Evolutionary conservation across 2,797 vertebrate genomes (phyloP).

Genomic region (Helarctos malayanus): DNA sequence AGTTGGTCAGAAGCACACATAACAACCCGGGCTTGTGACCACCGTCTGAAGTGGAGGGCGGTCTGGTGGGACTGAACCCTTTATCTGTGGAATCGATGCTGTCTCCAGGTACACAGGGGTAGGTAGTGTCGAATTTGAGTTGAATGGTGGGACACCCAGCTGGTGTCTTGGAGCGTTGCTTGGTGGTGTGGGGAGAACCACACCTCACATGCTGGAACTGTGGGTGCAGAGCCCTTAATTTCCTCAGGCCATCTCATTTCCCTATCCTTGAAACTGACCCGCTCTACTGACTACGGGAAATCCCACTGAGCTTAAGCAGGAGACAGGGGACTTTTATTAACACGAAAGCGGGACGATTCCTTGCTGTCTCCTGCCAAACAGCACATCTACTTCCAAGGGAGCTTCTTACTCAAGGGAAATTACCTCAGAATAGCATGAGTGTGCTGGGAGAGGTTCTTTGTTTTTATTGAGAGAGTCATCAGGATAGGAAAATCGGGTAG

Average conservation of each 20-base stretch:
- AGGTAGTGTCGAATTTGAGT: neutral
- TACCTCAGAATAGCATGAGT: neutral
- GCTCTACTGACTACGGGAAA: neutral
- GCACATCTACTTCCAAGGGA: neutral
- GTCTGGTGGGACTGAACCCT: neutral
- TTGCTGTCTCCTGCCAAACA: neutral
- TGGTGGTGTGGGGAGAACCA: neutral
- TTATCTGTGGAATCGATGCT: neutral
- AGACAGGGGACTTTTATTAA: neutral
- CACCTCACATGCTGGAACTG: neutral
- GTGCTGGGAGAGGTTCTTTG: neutral
- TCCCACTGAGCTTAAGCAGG: neutral
- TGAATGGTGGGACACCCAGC: neutral
- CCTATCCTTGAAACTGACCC: neutral
- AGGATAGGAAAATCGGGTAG: neutral
- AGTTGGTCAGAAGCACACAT: neutral
- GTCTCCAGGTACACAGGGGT: neutral
- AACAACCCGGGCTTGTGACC: neutral
- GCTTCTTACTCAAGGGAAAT: neutral
- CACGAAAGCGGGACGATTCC: neutral
- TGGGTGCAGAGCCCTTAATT: neutral
- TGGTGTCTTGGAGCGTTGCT: neutral
- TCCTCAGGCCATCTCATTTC: neutral
- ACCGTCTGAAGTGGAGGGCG: neutral
- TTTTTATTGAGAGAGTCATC: neutral